phyloP scores from a whole-genome alignment of 2,797 vertebrate species.

The Leuciscus waleckii region DNA sequence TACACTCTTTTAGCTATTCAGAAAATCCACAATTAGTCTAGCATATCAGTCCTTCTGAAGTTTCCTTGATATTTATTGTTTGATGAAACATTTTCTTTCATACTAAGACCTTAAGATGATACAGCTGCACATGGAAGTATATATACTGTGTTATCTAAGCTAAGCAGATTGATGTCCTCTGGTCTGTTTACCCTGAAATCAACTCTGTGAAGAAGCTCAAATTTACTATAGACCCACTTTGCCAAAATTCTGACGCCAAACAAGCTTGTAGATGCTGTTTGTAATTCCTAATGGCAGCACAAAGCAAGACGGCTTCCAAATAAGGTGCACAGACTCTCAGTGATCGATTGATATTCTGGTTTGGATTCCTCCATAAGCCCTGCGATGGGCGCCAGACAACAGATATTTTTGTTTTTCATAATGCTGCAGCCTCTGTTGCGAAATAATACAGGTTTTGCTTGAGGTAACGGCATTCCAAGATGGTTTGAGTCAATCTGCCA shows the following conservation, averaged over 20 bases:
- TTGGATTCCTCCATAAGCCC: neutral
- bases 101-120: neutral
- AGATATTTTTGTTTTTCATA: neutral
- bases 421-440: slow-evolving; percentile 7
- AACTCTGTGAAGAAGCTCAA: slow-evolving; percentile 16
- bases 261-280: slow-evolving; percentile 14
- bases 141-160: slow-evolving; percentile 1
- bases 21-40: neutral
- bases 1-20: neutral
- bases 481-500: neutral
- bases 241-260: slow-evolving; percentile 31
- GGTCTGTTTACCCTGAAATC: slow-evolving; percentile 31
- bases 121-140: slow-evolving; percentile 3
- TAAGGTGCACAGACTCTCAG: slow-evolving; percentile 20
- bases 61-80: neutral
- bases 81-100: neutral
- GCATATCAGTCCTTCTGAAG: neutral
- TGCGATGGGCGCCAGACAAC: neutral
- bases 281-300: slow-evolving; percentile 27
- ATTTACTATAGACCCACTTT: neutral
- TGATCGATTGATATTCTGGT: slow-evolving; percentile 17
- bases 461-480: slow-evolving; percentile 9
- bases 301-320: slow-evolving; percentile 28
- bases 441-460: neutral
- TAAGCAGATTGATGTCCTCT: slow-evolving; percentile 29